Base-by-base conservation (phyloP, 2,797 vertebrate species). In the Anas flavirostris region DNA sequence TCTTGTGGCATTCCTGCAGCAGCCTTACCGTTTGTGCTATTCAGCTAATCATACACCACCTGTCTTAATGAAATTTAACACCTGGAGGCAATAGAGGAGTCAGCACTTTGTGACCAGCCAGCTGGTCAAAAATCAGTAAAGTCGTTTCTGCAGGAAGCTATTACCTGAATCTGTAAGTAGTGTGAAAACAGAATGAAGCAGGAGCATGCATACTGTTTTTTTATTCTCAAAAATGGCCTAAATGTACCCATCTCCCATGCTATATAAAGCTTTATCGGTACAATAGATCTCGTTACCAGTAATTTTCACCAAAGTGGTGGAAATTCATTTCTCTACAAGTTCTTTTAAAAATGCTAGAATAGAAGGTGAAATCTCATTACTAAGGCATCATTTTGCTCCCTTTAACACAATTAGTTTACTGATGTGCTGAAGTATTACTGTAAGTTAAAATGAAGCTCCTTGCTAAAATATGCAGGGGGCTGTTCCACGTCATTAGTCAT, bases 401-500 rank as follows among this genome's bases (percentile, higher is more conserved):
- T 79, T 60, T 39, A 48, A 9, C 37, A n/a, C 41, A 66, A 5
- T 33, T 64, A 1, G 10, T 46, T 69, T 66, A 21, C 50, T 39
- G 25, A 35, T 26, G 37, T 12, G 2, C 16, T 41, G 77, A 50
- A 3, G 0, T 23, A 12, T 43, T 74, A 19, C 25, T 25, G 16
- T 4, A 8, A 37, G 55, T 44, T 52, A 56, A 80, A 78, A 53
- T 35, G 80, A 29, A 80, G 11, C 5, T 10, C 50, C 48, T 88
- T 68, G 46, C 37, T 46, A 41, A 63, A 33, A 23, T 21, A 29
- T 55, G 31, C 12, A 21, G 35, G 18, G 29, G 7, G 1, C 1
- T 26, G 0, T 59, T 25, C 22, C 29, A 60, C 35, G 60, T 16
- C 16, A 17, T n/a, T 2, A 1, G 60, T 70, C 0, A 0, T 31